A percentile compares a stretch with the other conserved stretches of the same genome.
Evolutionary conservation across 2,113 vertebrate species (phyloP).

Genomic region (Arvicanthis niloticus): DNA sequence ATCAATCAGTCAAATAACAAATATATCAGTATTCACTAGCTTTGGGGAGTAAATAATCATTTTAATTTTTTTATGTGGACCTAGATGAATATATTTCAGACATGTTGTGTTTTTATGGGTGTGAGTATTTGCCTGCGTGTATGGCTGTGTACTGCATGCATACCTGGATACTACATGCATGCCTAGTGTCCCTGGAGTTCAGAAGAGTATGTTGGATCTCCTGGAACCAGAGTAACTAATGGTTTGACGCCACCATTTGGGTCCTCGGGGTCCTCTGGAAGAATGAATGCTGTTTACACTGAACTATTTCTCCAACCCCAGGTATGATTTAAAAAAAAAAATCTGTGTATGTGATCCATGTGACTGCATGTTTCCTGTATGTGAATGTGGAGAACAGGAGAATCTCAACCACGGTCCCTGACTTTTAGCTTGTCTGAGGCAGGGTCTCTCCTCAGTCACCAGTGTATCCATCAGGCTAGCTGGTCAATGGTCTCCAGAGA

Average conservation of each 20-base stretch:
- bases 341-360: not conserved
- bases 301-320: not conserved
- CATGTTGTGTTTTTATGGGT: not conserved
- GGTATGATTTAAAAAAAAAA: not conserved
- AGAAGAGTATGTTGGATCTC: not conserved
- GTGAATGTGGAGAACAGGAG: not conserved
- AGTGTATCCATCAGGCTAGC: no score
- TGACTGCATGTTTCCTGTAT: not conserved
- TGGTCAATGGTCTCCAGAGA: no score
- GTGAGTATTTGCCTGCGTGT: not conserved
- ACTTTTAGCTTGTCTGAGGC: not conserved
- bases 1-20: not conserved
- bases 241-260: not conserved
- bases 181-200: not conserved
- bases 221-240: not conserved
- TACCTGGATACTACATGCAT: not conserved
- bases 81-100: not conserved
- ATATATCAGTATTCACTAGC: not conserved
- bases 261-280: not conserved
- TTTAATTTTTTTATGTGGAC: not conserved
- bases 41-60: not conserved
- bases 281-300: not conserved
- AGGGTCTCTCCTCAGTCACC: not conserved
- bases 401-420: not conserved
- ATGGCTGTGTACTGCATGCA: not conserved